Percentiles rank a stretch among this genome's conserved stretches.
Conservation (phyloP, 1,140 invertebrate genomes). For the Aphis gossypii region DNA sequence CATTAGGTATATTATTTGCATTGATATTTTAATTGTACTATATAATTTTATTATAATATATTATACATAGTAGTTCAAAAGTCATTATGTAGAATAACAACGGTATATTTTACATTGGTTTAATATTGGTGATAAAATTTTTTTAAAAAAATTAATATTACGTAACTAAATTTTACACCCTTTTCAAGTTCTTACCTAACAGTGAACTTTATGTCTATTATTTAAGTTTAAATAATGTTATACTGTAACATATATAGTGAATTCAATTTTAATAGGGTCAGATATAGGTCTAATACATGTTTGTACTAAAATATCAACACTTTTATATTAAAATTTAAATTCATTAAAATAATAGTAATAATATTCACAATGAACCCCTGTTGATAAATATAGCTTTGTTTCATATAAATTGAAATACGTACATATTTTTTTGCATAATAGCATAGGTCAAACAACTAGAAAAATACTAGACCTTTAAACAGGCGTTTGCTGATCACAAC, state of each 20-base stretch:
- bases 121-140: neutral
- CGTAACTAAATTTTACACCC: neutral
- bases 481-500: neutral
- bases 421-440: neutral
- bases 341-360: neutral
- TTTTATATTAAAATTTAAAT: neutral
- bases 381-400: neutral
- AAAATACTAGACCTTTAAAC: neutral
- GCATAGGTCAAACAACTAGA: constrained; percentile 10
- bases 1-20: neutral
- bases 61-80: neutral
- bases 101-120: neutral
- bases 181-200: neutral
- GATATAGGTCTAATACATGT: neutral
- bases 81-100: neutral
- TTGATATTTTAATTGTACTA: neutral
- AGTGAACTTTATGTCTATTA: neutral
- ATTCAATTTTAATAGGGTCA: neutral
- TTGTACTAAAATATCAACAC: neutral
- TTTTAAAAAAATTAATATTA: neutral
- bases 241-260: neutral
- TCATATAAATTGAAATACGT: neutral
- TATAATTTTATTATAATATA: neutral
- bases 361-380: neutral
- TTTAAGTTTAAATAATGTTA: neutral